These are phyloP conservation scores for Cyanoderma ruficeps DNA, from an alignment of 2,113 vertebrate species.

Conservation along the genomic window DNA sequence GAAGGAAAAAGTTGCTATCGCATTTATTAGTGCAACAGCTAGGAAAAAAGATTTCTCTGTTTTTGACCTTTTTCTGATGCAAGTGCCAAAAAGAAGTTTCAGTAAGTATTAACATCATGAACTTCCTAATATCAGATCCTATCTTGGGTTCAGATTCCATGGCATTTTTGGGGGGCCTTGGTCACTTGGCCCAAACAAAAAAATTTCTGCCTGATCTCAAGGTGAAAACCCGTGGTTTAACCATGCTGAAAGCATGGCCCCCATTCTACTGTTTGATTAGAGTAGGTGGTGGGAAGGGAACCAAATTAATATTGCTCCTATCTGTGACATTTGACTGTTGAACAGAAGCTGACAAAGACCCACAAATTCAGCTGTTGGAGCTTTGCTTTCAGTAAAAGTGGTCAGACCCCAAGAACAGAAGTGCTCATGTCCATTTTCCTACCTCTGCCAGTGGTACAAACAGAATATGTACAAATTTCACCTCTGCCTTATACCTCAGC, in stretches of 20 bases:
- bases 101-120: not conserved
- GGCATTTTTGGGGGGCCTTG: not conserved
- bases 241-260: not conserved
- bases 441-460: not conserved
- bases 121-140: not conserved
- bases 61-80: not conserved
- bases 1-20: not conserved
- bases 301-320: not conserved
- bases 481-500: not conserved
- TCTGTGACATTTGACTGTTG: not conserved
- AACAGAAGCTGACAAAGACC: not conserved
- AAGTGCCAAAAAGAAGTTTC: not conserved
- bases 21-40: not conserved
- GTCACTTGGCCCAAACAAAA: not conserved
- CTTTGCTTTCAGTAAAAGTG: not conserved
- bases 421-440: not conserved
- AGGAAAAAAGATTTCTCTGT: not conserved
- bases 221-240: not conserved
- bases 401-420: not conserved
- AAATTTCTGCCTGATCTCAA: not conserved
- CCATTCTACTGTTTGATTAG: not conserved
- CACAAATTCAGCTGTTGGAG: rapidly evolving
- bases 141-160: not conserved
- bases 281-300: not conserved
- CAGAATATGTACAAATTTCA: not conserved